Evolutionary conservation across 1,140 invertebrate genomes (phyloP), one percentile per base, ranked within the genome.

Genomic region (Drosophila eugracilis): DNA sequence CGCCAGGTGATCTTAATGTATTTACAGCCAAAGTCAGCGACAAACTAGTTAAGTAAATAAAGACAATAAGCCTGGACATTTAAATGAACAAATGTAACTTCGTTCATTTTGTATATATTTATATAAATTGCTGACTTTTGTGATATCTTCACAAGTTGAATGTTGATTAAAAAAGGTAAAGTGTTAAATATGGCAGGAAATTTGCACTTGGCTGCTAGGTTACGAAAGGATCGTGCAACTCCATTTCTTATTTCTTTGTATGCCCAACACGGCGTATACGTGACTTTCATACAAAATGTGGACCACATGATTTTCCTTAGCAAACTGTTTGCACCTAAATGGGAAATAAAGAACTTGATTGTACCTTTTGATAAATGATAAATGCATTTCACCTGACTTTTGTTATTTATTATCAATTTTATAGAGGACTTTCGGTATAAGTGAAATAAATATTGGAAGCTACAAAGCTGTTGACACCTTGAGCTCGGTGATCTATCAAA

Each of bases 301-400:
- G 15, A 14, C n/a, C 47, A n/a, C 24, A 9, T 28, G 24, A 37
- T 53, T 19, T 21, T 45, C 21, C n/a, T 3, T 45, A 26, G 10
- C 9, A 73, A 39, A 34, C 41, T 28, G 22, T 59, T 65, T 37
- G 39, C 34, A 50, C 36, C 60, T 21, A n/a, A 2, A 28, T 24
- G 28, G 34, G 9, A n/a, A 63, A 39, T 32, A 28, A 30, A 44
- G 32, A 34, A 32, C 37, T 71, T 60, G 39, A 65, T 65, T 65
- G 34, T 21, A 17, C 15, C 57, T 48, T 48, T 48, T 63, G 54
- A 72, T 73, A 73, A 73, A 62, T 74, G 54, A 72, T 73, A 73
- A 73, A 62, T 85, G 79, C 79, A 84, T 49, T 79, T 41, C 65
- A 67, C 62, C 50, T 76, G 72, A 62, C 66, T 73, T 72, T 28